phyloP scores from a whole-genome alignment of 2,113 vertebrate species.

The Myxocyprinus asiaticus region DNA sequence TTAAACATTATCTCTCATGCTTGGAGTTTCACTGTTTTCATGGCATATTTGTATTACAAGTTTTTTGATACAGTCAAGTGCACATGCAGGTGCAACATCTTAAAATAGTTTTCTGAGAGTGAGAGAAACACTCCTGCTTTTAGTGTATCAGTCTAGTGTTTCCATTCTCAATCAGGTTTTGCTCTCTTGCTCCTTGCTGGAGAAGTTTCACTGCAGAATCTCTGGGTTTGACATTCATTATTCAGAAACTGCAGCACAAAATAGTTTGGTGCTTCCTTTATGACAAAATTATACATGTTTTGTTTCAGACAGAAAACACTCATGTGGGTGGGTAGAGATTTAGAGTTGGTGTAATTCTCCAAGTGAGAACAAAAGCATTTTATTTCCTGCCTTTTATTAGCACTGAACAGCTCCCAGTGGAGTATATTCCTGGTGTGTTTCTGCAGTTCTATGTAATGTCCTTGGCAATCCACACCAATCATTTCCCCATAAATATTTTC shows the following conservation, averaged over 20 bases:
- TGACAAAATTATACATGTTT: constrained; percentile 41
- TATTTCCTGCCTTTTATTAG: constrained; percentile 36
- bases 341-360: constrained; percentile 31
- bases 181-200: not conserved
- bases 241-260: constrained; percentile 26
- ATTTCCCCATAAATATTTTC: constrained; percentile 51
- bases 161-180: constrained; percentile 12
- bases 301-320: constrained; percentile 40
- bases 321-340: constrained; percentile 29
- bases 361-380: constrained; percentile 48
- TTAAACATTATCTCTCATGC: too few relatives aligned
- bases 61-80: not conserved
- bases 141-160: constrained; percentile 2
- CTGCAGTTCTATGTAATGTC: constrained; percentile 49
- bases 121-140: constrained; percentile 9
- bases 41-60: not conserved
- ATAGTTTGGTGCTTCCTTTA: constrained; percentile 31
- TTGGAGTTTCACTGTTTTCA: too few relatives aligned
- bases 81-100: constrained; percentile 35
- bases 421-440: constrained; percentile 39
- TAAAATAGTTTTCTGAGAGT: constrained; percentile 19
- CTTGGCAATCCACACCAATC: constrained; percentile 38
- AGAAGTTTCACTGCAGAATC: not conserved
- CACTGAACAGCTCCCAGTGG: constrained; percentile 37
- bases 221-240: constrained; percentile 19